Conservation (phyloP, 2,888 invertebrate genomes). For the Epinotia nisella region DNA sequence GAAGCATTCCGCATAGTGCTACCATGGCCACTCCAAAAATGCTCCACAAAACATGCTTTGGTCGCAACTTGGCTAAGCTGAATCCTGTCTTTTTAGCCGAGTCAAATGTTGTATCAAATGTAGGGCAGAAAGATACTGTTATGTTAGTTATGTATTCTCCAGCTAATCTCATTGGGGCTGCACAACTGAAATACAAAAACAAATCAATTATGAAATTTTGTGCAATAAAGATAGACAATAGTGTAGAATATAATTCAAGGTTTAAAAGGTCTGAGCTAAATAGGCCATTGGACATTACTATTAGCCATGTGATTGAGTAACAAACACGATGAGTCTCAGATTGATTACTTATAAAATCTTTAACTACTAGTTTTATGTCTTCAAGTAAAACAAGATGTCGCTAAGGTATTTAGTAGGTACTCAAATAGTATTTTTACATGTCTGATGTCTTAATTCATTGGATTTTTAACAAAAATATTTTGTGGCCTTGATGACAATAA, state of each 20-base stretch:
- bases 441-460: neutral
- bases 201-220: neutral
- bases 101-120: constrained; percentile 67
- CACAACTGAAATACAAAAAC: constrained; percentile 69
- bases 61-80: constrained; percentile 65
- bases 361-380: constrained; percentile 26
- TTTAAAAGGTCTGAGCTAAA: constrained; percentile 2
- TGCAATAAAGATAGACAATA: constrained; percentile 4
- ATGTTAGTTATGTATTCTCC: constrained; percentile 76
- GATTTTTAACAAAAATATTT: too few relatives aligned
- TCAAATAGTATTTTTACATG: neutral
- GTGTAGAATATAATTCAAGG: constrained; percentile 10
- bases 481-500: neutral
- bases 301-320: constrained; percentile 12
- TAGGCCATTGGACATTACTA: constrained; percentile 11
- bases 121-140: constrained; percentile 71
- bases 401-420: neutral
- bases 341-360: constrained; percentile 32
- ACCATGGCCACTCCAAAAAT: constrained; percentile 74
- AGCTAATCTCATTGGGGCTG: constrained; percentile 74
- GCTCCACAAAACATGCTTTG: constrained; percentile 77
- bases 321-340: constrained; percentile 15
- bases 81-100: constrained; percentile 59
- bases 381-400: constrained; percentile 15
- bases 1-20: constrained; percentile 70